These are phyloP conservation scores for Steinernema hermaphroditum DNA, from an alignment of 2,888 invertebrate genomes.

Conservation along the genomic window DNA sequence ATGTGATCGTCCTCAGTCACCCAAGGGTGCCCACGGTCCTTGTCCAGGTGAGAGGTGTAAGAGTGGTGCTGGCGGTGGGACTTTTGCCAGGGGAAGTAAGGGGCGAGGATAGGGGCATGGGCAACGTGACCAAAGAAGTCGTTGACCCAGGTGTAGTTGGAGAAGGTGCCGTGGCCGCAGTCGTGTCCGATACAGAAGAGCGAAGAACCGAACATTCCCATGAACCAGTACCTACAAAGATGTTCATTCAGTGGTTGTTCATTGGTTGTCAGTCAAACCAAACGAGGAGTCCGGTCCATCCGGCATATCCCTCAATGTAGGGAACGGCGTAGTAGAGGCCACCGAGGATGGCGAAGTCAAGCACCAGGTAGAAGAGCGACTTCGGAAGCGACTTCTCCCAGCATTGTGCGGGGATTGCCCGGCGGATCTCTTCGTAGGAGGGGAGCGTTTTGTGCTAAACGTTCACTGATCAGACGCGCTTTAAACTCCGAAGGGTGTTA, in stretches of 20 bases:
- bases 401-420: slow-evolving; percentile 61
- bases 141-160: slow-evolving; percentile 49
- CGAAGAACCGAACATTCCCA: slow-evolving; percentile 49
- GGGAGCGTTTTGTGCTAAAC: slow-evolving; percentile 46
- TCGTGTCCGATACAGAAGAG: slow-evolving; percentile 49
- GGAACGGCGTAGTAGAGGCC: slow-evolving; percentile 54
- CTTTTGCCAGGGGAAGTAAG: slow-evolving; percentile 49
- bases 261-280: slow-evolving; percentile 41
- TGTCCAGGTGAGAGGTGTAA: slow-evolving; percentile 60
- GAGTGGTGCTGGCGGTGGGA: slow-evolving; percentile 52
- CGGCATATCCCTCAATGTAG: slow-evolving; percentile 52
- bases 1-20: slow-evolving; percentile 43
- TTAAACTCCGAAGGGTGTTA: background rate
- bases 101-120: slow-evolving; percentile 54
- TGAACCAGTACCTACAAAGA: slow-evolving; percentile 51
- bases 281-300: slow-evolving; percentile 55
- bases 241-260: background rate
- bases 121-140: slow-evolving; percentile 48
- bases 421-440: slow-evolving; percentile 55
- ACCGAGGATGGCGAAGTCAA: slow-evolving; percentile 53
- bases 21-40: slow-evolving; percentile 52
- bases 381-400: slow-evolving; percentile 58
- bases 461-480: background rate
- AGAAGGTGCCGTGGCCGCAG: slow-evolving; percentile 51
- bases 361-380: slow-evolving; percentile 54